phyloP scores from a whole-genome alignment of 2,113 vertebrate species.

The Ciconia boyciana region DNA sequence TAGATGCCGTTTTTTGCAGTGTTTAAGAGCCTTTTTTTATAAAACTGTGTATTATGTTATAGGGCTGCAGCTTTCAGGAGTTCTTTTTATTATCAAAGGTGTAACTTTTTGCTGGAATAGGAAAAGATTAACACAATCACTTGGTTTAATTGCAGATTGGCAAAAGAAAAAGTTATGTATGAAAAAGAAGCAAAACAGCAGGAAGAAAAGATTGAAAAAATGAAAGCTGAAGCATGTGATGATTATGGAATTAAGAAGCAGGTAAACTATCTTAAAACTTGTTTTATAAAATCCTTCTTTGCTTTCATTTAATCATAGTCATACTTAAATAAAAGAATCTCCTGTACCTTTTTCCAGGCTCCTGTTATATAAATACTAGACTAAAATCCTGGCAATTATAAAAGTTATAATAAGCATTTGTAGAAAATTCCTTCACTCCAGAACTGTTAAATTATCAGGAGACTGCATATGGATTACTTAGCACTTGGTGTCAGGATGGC shows the following conservation, averaged over 20 bases:
- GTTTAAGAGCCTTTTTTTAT: neutral
- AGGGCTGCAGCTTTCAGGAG: neutral
- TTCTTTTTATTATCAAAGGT: neutral
- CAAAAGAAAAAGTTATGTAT: conserved; percentile 90
- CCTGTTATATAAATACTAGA: neutral
- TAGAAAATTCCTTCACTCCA: neutral
- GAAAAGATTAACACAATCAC: neutral
- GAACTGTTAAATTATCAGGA: neutral
- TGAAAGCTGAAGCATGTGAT: conserved; percentile 87
- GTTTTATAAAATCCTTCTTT: neutral
- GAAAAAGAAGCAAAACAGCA: conserved; percentile 90
- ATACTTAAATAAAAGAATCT: neutral
- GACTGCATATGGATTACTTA: neutral
- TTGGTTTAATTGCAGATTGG: conserved; percentile 79
- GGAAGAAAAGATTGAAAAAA: conserved; percentile 89
- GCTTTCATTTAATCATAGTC: neutral
- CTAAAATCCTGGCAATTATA: neutral
- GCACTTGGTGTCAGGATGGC: neutral
- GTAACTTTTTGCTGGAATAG: neutral
- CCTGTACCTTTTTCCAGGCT: neutral
- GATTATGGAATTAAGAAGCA: conserved; percentile 93
- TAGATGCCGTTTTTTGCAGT: neutral
- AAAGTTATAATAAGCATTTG: neutral
- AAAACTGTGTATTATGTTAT: neutral
- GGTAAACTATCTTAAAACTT: conserved; percentile 61